These are phyloP conservation scores for Catonia carolina DNA, from an alignment of 2,888 invertebrate genomes.

Conservation along the genomic window DNA sequence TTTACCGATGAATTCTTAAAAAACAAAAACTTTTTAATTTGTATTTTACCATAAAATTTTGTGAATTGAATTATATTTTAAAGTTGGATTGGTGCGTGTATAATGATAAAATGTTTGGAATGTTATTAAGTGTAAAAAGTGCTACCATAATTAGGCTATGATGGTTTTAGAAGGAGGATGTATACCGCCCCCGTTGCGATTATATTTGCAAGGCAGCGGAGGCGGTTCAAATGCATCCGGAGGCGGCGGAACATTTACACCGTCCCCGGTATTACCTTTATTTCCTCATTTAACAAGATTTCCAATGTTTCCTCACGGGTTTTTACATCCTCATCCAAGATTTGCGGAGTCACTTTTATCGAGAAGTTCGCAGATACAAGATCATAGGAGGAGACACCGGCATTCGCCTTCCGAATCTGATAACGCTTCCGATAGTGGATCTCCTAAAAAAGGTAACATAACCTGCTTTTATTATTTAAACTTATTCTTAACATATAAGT, in stretches of 20 bases:
- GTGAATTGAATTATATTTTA: too few species aligned
- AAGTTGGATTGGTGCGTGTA: too few species aligned
- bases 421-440: slow-evolving; percentile 27
- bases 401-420: slow-evolving; percentile 26
- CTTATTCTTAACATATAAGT: neutral
- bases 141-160: slow-evolving; percentile 34
- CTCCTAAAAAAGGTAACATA: slow-evolving; percentile 27
- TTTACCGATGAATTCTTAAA: too few species aligned
- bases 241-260: slow-evolving; percentile 29
- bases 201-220: slow-evolving; percentile 43
- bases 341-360: slow-evolving; percentile 39
- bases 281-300: slow-evolving; percentile 33
- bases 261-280: slow-evolving; percentile 31
- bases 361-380: slow-evolving; percentile 31
- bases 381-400: slow-evolving; percentile 17
- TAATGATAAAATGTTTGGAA: too few species aligned
- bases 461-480: neutral
- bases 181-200: slow-evolving; percentile 61
- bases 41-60: too few species aligned
- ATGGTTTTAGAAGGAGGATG: slow-evolving; percentile 60
- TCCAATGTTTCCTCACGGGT: slow-evolving; percentile 35
- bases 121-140: too few species aligned
- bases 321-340: slow-evolving; percentile 42
- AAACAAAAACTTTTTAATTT: too few species aligned
- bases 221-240: slow-evolving; percentile 32